A percentile compares a stretch with the other conserved stretches of the same genome.
phyloP scores from a whole-genome alignment of 2,888 invertebrate genomes.

The Monopis laevigella region DNA sequence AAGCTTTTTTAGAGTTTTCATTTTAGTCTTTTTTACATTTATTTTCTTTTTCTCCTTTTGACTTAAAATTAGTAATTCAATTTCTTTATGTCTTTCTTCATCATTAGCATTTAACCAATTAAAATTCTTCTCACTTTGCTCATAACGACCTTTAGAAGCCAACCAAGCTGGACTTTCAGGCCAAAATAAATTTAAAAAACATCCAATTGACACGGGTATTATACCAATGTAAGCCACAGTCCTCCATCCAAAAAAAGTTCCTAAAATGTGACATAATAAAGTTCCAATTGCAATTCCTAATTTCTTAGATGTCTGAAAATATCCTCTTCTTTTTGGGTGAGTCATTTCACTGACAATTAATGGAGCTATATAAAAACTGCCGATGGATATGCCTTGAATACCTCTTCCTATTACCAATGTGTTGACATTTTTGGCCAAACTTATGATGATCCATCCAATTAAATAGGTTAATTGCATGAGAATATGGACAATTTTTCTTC shows the following conservation, averaged over 20 bases:
- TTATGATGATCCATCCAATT: constrained; percentile 32
- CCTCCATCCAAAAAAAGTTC: constrained; percentile 30
- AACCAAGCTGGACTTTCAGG: constrained; percentile 73
- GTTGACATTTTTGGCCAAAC: constrained; percentile 25
- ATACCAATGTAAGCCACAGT: constrained; percentile 28
- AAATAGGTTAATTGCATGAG: constrained; percentile 19
- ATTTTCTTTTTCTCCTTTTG: constrained; percentile 26
- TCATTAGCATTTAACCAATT: constrained; percentile 54
- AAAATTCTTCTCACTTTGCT: constrained; percentile 56
- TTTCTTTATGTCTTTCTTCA: constrained; percentile 23
- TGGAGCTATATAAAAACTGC: constrained; percentile 2
- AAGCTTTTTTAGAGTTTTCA: constrained; percentile 27
- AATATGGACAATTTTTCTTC: not conserved
- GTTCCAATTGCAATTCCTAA: constrained; percentile 22
- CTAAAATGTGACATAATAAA: constrained; percentile 29
- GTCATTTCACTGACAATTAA: constrained; percentile 4
- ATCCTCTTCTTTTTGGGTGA: constrained; percentile 5
- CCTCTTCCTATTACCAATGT: constrained; percentile 30
- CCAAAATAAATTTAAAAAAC: constrained; percentile 41
- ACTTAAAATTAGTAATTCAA: constrained; percentile 29
- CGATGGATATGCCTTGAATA: constrained; percentile 26
- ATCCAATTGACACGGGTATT: constrained; percentile 26
- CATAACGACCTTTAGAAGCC: constrained; percentile 49
- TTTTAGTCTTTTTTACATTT: constrained; percentile 17
- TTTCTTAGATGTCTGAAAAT: constrained; percentile 5